Evolutionary conservation across 2,888 invertebrate genomes (phyloP), one percentile per base, ranked within the genome.

Genomic region (Erpobdella octoculata): DNA sequence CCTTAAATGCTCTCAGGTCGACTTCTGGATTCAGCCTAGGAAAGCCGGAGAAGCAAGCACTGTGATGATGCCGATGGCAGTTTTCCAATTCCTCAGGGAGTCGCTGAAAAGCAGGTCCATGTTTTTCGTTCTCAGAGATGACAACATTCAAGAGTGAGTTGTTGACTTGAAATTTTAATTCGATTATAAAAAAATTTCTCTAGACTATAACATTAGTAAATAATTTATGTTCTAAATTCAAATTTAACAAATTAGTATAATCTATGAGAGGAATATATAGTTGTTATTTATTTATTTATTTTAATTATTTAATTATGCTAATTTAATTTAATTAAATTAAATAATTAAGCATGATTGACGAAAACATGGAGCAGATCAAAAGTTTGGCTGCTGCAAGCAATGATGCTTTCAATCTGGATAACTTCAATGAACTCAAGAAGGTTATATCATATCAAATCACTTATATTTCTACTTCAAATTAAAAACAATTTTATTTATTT

Each of bases 271-370:
- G n/a, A n/a, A n/a, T n/a, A n/a, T n/a, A n/a, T n/a, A n/a, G n/a
- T n/a, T n/a, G n/a, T n/a, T n/a, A n/a, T n/a, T n/a, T n/a, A n/a
- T n/a, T n/a, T n/a, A n/a, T n/a, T n/a, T n/a, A n/a, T n/a, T n/a
- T n/a, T n/a, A n/a, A n/a, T n/a, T n/a, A n/a, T n/a, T n/a, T n/a
- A n/a, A n/a, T n/a, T n/a, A n/a, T 53, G 53, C 53, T 53, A 12
- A 28, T 5, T 5, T 2, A 53, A 4, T n/a, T 28, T 53, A 46
- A 46, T 46, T 46, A 53, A 53, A 53, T 25, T 53, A 6, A 53
- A 25, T n/a, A 53, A 53, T 18, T 53, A 53, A 25, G 53, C 53
- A 53, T 53, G 53, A 53, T 53, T 53, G 53, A 53, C 21, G 21
- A 53, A 6, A 53, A 53, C 28, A 25, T 53, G 21, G 53, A 53